Evolutionary conservation across 1,140 invertebrate genomes (phyloP), one percentile per base, ranked within the genome.

Genomic region (Hydropsyche tenuis): DNA sequence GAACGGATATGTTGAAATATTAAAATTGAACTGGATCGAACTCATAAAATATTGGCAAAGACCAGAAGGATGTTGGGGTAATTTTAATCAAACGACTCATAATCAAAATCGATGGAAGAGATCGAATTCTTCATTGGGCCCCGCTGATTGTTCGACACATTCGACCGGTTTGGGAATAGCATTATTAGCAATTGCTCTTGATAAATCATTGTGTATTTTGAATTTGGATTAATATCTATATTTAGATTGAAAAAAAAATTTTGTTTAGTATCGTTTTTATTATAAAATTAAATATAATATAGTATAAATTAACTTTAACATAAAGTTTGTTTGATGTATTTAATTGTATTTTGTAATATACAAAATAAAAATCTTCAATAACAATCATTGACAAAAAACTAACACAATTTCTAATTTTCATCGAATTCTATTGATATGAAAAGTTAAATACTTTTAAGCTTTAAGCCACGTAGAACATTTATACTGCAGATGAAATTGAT

Each of bases 51-150:
- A 53, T 46, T 76, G 75, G 75, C 75, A 73, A 63, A 73, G 37
- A 18, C 20, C 20, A 20, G 46, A 62, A 37, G 75, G 72, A 9
- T 76, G 75, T 48, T 76, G 75, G 75, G 75, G 72, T 22, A 7
- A 68, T 45, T 45, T 18, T 51, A 48, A 56, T 48, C 30, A 9
- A 53, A 12, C 5, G 7, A 65, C 43, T 23, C 18, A 4, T n/a
- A 56, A 70, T 37, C 30, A 9, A 37, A 37, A 56, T 37, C 25
- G 22, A 30, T 23, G 6, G 18, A 18, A 43, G 11, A 48, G 75
- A 71, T 76, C 75, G 18, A 69, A 42, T 20, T 22, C 43, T 23
- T 37, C 56, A 12, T 48, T 72, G 18, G 75, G 75, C 25, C 16
- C 20, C 0, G 16, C 3, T 0, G 5, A 53, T 64, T 76, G 75